Evolutionary conservation across 53 echinoderm and acorn worm genomes (phyloP), one percentile per base, ranked within the genome.

Genomic region (Glandiceps talaboti): DNA sequence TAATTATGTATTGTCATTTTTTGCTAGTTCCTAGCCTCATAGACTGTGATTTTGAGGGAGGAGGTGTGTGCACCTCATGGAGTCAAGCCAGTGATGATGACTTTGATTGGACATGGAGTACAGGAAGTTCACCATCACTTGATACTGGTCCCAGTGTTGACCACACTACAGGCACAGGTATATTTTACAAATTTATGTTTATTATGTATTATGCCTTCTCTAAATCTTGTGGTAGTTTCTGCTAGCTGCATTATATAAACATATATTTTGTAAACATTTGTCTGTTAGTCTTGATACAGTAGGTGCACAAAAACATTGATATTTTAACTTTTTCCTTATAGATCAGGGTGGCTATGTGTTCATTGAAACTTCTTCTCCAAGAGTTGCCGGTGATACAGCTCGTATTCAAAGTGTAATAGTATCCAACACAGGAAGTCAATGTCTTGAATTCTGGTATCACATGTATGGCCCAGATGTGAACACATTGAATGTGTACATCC

Each of bases 391-490:
- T 33, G 45, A 75, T 26, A 76, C 76, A 33, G 28, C 76, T 6
- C 82, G 75, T 29, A 82, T 75, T 1, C 32, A 30, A 33, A 91
- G 91, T 33, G 26, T 76, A 1, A 77, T 82, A 33, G 82, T 83
- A 33, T 79, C 88, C 25, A 82, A 87, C 27, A 80, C 86, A 6
- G 30, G 30, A 0, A 86, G 84, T 74, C 89, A 92, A 74, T 94
- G 94, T 26, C 77, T 92, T 1, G 85, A 82, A n/a, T 88, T 92
- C 75, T 94, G 90, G 90, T 94, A 94, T 75, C 94, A 94, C 76
- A 94, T 94, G 94, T 92, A 86, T 27, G 94, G 94, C 12, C 84
- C 90, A 0, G 77, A 82, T 75, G 80, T 94, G 30, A 87, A 86
- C 30, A 79, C 86, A 1, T 32, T 94, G 77, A 94, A 92, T 77